Base-by-base conservation (phyloP, 2,797 vertebrate species). In the Micrastur ruficollis region DNA sequence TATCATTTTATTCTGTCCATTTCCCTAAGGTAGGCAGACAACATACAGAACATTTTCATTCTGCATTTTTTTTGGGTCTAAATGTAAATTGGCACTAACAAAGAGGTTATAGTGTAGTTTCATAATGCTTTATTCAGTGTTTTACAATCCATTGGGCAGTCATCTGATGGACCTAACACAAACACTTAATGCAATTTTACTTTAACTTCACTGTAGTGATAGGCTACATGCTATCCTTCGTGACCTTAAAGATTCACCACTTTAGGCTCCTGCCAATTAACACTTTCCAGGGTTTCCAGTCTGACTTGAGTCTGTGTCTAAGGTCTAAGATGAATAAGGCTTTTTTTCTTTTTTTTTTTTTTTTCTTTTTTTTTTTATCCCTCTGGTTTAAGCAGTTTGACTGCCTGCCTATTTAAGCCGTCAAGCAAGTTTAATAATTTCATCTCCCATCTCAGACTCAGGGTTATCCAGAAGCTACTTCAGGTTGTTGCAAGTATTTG, bases 401-500 rank as follows among this genome's bases (percentile, higher is more conserved):
- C 89, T 94, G 59, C 62, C 91, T 86, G 86, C 36, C 21, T 70
- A 27, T 93, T 96, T 95, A 95, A 97, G 61, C 68, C 82, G 36
- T 81, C 65, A 76, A 72, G 66, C 40, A 79, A 91, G 58, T 58
- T 94, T 92, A 96, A 92, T 71, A 78, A 53, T 70, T 95, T 86
- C 38, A 71, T 91, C 62, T 93, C 67, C 85, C 22, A 47, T 65
- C 26, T 91, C 62, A 94, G 44, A 36, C 56, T 97, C 73, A 91
- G 81, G 56, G 62, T 95, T 97, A 92, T 56, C 38, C 92, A 96
- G 89, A 66, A 65, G 79, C 49, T 96, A 44, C 53, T 81, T 95
- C 89, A 95, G 44, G 40, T 96, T 95, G 50, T 68, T 92, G 70
- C 46, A 94, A 84, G 78, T 86, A 81, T 67, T 93, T 96, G 88